Conservation (phyloP, 2,113 vertebrate species). For the Tragelaphus scriptus region DNA sequence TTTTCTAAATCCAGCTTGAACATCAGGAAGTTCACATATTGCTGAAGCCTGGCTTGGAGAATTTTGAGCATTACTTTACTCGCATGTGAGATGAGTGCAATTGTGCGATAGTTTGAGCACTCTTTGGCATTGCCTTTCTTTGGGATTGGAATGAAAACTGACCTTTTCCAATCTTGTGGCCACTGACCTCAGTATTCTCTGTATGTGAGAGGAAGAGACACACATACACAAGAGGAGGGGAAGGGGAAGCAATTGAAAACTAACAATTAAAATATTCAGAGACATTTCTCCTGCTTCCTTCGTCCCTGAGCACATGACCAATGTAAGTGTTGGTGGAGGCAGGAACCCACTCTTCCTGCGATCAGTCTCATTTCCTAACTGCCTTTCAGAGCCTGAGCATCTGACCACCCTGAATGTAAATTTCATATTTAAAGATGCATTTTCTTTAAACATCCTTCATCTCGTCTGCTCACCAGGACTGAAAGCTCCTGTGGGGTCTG, state of each 20-base stretch:
- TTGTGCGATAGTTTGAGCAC: too few species aligned
- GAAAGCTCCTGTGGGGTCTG: rapidly evolving
- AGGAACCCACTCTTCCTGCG: neutral
- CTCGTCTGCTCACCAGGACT: neutral
- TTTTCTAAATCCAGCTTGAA: too few species aligned
- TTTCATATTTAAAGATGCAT: neutral
- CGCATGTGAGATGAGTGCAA: too few species aligned
- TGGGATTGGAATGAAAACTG: too few species aligned
- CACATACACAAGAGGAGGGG: neutral
- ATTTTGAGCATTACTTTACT: too few species aligned
- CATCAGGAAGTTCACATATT: too few species aligned
- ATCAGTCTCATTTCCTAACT: neutral
- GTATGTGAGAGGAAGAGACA: neutral
- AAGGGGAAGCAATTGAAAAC: neutral
- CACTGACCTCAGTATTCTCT: neutral
- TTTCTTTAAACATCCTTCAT: neutral
- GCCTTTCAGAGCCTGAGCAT: neutral
- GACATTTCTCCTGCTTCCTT: neutral
- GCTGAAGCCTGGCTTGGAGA: too few species aligned
- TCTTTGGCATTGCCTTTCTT: too few species aligned
- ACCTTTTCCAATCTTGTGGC: too few species aligned
- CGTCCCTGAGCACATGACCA: neutral
- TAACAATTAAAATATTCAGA: neutral
- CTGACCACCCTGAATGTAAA: neutral
- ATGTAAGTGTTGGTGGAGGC: neutral